These are phyloP conservation scores for Temnothorax ravouxi DNA, from an alignment of 2,888 invertebrate species.

Conservation along the genomic window DNA sequence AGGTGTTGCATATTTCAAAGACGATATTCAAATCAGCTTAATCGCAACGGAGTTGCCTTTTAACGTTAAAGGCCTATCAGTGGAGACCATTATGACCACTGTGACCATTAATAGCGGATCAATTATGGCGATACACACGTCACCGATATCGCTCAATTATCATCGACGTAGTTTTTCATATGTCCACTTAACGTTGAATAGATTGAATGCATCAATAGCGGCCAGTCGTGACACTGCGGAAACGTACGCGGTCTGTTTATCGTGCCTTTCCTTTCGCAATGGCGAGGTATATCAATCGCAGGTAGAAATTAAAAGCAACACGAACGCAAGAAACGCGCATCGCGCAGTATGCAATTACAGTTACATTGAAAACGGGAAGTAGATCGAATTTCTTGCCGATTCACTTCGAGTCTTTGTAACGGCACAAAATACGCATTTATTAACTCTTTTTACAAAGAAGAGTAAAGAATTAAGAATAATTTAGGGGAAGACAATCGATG, in stretches of 20 bases:
- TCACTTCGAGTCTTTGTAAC: conserved; percentile 29
- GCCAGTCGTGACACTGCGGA: conserved; percentile 47
- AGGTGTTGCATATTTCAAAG: background rate
- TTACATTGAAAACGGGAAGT: conserved; percentile 51
- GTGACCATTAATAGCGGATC: conserved; percentile 30
- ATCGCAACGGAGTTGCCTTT: background rate
- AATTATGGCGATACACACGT: conserved; percentile 42
- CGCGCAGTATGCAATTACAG: conserved; percentile 49
- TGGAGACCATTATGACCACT: background rate
- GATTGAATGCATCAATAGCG: conserved; percentile 44
- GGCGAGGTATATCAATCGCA: conserved; percentile 41
- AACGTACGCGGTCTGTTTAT: conserved; percentile 50
- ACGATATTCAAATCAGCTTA: background rate
- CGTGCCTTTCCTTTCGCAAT: conserved; percentile 41
- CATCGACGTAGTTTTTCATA: conserved; percentile 44
- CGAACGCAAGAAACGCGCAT: conserved; percentile 39
- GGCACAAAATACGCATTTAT: conserved; percentile 21
- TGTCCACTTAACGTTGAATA: conserved; percentile 40
- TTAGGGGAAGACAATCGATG: background rate
- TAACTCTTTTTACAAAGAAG: background rate
- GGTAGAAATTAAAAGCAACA: conserved; percentile 47
- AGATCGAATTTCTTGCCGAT: conserved; percentile 49
- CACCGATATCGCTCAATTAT: conserved; percentile 46
- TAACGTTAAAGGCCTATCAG: conserved; percentile 1
- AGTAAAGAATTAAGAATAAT: conserved; percentile 1